phyloP scores from a whole-genome alignment of 2,888 invertebrate species.

The Euclidia mi region DNA sequence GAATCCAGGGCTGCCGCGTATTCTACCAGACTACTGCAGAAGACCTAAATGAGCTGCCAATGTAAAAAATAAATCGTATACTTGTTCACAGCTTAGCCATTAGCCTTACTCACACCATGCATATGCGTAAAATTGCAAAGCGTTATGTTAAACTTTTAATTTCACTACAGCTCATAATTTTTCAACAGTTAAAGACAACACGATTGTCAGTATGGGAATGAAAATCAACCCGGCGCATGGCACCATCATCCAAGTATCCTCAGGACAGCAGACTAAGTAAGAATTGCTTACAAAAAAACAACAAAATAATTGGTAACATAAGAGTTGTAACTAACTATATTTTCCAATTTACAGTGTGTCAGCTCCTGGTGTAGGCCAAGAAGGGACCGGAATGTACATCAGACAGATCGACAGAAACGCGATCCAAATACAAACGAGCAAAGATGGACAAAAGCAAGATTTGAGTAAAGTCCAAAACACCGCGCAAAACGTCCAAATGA shows the following conservation, averaged over 20 bases:
- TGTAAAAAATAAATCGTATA: too few species aligned
- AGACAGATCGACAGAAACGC: conserved; percentile 83
- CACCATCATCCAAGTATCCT: conserved; percentile 86
- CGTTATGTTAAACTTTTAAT: background rate
- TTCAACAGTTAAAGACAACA: conserved; percentile 82
- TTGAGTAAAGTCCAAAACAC: conserved; percentile 78
- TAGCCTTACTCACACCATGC: background rate
- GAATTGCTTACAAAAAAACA: conserved; percentile 24
- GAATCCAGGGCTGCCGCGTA: too few species aligned
- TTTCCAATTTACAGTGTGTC: conserved; percentile 70
- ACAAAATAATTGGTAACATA: background rate
- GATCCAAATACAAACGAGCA: conserved; percentile 81
- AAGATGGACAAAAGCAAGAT: conserved; percentile 82
- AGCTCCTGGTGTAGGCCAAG: conserved; percentile 74
- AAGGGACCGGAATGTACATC: conserved; percentile 84
- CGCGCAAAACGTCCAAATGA: conserved; percentile 85
- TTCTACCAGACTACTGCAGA: too few species aligned
- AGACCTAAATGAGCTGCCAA: too few species aligned
- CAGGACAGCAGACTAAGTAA: conserved; percentile 86
- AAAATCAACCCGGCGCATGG: conserved; percentile 86
- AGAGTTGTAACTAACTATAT: background rate
- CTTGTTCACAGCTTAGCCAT: too few species aligned
- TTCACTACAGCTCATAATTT: conserved; percentile 13
- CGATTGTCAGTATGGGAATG: conserved; percentile 86
- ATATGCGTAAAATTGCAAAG: conserved; percentile 23